These are phyloP conservation scores for Copsychus sechellarum DNA, from an alignment of 2,113 vertebrate species.

Conservation along the genomic window DNA sequence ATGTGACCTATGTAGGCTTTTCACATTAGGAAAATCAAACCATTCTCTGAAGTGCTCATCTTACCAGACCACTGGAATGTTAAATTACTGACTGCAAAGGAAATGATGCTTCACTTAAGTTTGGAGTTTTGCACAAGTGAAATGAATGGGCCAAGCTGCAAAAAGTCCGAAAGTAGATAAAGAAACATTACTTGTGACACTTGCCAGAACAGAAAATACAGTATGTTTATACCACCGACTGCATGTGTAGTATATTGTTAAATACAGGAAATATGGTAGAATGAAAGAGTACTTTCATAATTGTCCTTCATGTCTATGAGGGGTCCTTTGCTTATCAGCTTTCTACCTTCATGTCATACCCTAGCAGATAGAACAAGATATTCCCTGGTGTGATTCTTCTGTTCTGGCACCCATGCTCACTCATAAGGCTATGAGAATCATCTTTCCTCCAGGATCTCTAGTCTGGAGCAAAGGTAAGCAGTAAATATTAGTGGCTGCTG, in stretches of 20 bases:
- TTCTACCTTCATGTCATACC: background rate
- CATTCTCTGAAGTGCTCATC: background rate
- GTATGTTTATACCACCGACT: background rate
- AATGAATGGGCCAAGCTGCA: background rate
- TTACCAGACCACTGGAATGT: background rate
- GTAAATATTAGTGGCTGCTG: background rate
- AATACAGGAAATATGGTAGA: background rate
- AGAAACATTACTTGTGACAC: background rate
- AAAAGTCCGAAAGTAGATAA: background rate
- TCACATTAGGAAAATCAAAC: constrained; percentile 26
- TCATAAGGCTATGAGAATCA: background rate
- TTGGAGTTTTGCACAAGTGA: background rate
- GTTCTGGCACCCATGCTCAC: background rate
- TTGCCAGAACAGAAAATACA: background rate
- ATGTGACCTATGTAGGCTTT: background rate
- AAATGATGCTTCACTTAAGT: background rate
- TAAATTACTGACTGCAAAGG: constrained; percentile 4
- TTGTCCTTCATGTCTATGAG: background rate
- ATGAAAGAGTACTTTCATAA: background rate
- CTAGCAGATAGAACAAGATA: background rate
- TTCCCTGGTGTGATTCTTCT: background rate
- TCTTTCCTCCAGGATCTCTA: background rate
- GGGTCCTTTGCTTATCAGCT: background rate
- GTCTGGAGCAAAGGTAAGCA: background rate
- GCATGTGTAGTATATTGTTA: background rate